phyloP scores from a whole-genome alignment of 1,140 invertebrate species.

The Scaptodrosophila lebanonensis region DNA sequence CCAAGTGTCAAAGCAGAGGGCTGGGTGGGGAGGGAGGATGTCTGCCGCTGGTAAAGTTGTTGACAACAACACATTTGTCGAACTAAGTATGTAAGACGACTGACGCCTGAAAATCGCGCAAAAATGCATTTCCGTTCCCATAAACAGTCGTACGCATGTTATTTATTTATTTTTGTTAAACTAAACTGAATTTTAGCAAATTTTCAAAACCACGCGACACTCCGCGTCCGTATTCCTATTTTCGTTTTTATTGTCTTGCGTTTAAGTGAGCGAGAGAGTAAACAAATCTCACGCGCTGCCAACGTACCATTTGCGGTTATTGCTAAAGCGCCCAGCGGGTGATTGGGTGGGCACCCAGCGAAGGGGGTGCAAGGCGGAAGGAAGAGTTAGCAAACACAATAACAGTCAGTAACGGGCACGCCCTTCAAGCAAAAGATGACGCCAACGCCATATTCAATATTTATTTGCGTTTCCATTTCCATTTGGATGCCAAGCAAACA shows the following conservation, averaged over 20 bases:
- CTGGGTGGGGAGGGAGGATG: no score
- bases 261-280: no score
- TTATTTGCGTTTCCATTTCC: constrained; percentile 56
- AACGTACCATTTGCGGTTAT: constrained; percentile 40
- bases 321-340: no score
- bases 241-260: no score
- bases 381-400: no score
- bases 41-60: constrained; percentile 62
- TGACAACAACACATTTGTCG: constrained; percentile 50
- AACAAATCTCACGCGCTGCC: constrained; percentile 40
- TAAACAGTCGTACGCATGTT: constrained; percentile 25
- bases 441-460: constrained; percentile 48
- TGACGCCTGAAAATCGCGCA: constrained; percentile 28
- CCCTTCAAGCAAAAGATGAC: no score
- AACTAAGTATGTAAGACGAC: constrained; percentile 20
- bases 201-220: constrained; percentile 57
- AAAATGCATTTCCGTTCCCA: constrained; percentile 17
- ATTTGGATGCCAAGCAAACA: constrained; percentile 1
- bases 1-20: constrained; percentile 69
- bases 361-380: no score
- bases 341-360: no score
- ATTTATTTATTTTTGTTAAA: constrained; percentile 55
- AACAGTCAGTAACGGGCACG: no score
- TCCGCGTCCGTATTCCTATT: constrained; percentile 7
- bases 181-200: constrained; percentile 42